Base-by-base conservation (phyloP, 2,888 invertebrate species). In the Troides aeacus region DNA sequence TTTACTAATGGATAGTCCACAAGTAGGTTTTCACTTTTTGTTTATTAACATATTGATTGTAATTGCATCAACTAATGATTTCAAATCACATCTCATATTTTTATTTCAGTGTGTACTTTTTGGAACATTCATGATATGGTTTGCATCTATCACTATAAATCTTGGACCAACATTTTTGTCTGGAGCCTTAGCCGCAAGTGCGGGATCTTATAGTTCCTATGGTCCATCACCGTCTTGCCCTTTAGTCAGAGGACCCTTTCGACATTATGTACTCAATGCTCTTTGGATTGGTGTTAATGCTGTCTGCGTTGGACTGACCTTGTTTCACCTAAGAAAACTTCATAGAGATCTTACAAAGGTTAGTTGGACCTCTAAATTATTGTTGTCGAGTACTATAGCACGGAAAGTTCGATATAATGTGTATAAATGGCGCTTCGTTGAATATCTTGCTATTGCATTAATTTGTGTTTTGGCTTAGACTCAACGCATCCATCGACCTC, bases 61-160 rank as follows among this genome's bases (percentile, higher is more conserved):
- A 46, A 46, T 12, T 46, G 12, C 15, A 15, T 46, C 4, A 12
- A 12, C 15, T 46, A 12, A 46, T 15, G 46, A 46, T 46, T 12
- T 46, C 15, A 15, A 12, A 12, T 46, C 46, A 46, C 46, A 46
- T 46, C 4, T 46, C 1, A 10, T 10, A 58, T 58, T 67, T 79
- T 88, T 88, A 81, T 91, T 90, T 24, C 96, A 97, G 94, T 98
- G 98, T 88, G 97, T 97, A 73, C 94, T 97, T 64, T 98, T 98
- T 88, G 97, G 97, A 73, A 95, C 97, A 66, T 97, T 97, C 88
- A 97, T 97, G 95, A 97, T 97, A 83, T 98, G 97, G 97, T 97
- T 98, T 90, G 97, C 97, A 67, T 96, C 96, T 75, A 96, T 97
- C 83, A 97, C 97, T 66, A 96, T 97, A 85, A 97, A 98, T 91